Evolutionary conservation across 2,888 invertebrate species (phyloP).

Genomic region (Archips crataeganus): DNA sequence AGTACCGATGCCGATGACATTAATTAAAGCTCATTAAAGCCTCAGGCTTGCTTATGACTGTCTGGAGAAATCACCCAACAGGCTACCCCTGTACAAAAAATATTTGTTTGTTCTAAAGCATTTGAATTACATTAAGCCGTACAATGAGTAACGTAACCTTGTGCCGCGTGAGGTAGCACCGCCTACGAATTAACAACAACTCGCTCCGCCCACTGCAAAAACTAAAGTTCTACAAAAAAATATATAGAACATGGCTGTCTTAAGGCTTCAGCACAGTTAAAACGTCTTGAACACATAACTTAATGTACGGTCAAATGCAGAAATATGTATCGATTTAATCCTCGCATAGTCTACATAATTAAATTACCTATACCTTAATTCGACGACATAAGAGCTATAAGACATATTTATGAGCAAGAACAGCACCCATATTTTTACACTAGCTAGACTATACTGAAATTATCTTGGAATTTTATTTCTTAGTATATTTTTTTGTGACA

Average conservation of each 20-base stretch:
- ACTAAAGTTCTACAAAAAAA: conserved; percentile 56
- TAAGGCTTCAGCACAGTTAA: conserved; percentile 1
- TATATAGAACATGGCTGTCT: conserved; percentile 58
- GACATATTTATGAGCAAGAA: too few relatives aligned
- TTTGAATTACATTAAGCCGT: conserved; percentile 33
- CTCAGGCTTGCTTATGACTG: too few relatives aligned
- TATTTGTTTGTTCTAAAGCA: conserved; percentile 30
- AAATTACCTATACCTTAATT: too few relatives aligned
- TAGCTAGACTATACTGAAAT: neutral
- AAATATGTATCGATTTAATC: too few relatives aligned
- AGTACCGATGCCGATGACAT: too few relatives aligned
- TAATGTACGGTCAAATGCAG: too few relatives aligned
- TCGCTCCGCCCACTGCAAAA: conserved; percentile 80
- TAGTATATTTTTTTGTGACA: neutral
- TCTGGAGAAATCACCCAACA: neutral
- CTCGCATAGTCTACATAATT: too few relatives aligned
- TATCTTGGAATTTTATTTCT: neutral
- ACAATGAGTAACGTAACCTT: conserved; percentile 75
- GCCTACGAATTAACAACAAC: conserved; percentile 75
- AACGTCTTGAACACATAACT: neutral
- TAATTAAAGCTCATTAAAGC: too few relatives aligned
- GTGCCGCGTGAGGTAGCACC: conserved; percentile 63
- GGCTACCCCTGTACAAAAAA: conserved; percentile 20
- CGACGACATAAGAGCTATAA: too few relatives aligned
- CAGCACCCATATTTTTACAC: too few relatives aligned